Evolutionary conservation across 2,797 vertebrate genomes (phyloP).

Genomic region (Dicrostonyx torquatus): DNA sequence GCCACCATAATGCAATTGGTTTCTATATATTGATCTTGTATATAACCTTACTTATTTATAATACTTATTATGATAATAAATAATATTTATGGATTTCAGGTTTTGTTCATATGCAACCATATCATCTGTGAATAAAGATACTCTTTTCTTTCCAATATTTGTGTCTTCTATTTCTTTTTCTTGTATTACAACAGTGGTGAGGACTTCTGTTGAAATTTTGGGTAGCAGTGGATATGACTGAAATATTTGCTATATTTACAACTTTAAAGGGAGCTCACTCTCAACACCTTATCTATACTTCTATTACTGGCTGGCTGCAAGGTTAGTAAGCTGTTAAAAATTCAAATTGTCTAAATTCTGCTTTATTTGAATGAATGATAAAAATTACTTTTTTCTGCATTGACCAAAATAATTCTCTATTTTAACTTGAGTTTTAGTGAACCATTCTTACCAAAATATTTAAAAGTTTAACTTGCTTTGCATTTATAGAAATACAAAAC

Average conservation of each 20-base stretch:
- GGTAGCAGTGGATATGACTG: neutral
- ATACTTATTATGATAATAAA: too few relatives aligned
- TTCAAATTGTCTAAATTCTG: neutral
- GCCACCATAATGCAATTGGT: neutral
- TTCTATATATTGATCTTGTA: neutral
- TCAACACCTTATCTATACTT: neutral
- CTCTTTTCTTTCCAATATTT: neutral
- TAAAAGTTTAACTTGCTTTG: neutral
- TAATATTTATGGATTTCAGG: neutral
- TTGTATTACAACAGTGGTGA: neutral
- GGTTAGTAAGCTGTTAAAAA: neutral
- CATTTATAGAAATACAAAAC: neutral
- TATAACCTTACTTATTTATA: too few relatives aligned
- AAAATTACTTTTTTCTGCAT: neutral
- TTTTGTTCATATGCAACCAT: neutral
- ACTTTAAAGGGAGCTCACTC: neutral
- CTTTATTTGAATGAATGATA: neutral
- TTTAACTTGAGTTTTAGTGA: constrained; percentile 7
- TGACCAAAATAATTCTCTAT: neutral
- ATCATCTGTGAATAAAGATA: neutral
- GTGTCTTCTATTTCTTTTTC: neutral
- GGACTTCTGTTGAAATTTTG: neutral
- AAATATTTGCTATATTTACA: too few relatives aligned
- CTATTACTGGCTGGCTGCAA: neutral
- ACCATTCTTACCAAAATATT: neutral